phyloP scores from a whole-genome alignment of 30 jellyfish, hydroid and myxozoan species.

The Aurelia sp. region DNA sequence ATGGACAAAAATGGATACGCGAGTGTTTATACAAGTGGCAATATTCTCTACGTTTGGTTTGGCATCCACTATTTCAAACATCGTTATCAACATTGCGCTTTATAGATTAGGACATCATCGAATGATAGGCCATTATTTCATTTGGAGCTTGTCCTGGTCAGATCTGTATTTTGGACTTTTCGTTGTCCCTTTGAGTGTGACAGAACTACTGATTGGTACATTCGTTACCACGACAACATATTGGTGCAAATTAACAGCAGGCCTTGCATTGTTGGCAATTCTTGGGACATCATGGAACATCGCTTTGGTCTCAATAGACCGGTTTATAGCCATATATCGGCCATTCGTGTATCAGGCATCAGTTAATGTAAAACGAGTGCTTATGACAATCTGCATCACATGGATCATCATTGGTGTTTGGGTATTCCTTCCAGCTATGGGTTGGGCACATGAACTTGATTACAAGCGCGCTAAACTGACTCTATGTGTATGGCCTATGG shows the following conservation, averaged over 20 bases:
- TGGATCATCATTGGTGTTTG: not conserved
- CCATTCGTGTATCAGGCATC: not conserved
- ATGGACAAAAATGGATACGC: not conserved
- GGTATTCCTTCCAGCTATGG: slow-evolving; percentile 12
- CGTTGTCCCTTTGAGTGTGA: not conserved
- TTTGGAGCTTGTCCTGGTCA: not conserved
- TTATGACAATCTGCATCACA: not conserved
- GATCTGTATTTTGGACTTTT: not conserved
- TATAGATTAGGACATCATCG: not conserved
- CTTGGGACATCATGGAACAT: slow-evolving; percentile 12
- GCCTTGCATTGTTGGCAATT: slow-evolving; percentile 5
- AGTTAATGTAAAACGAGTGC: not conserved
- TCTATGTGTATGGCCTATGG: slow-evolving; percentile 1
- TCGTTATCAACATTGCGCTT: not conserved
- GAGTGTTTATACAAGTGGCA: not conserved
- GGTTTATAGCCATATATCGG: not conserved
- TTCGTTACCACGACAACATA: not conserved
- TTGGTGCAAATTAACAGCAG: slow-evolving; percentile 17
- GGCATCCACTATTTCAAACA: not conserved
- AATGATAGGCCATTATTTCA: slow-evolving; percentile 2
- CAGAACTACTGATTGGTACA: not conserved
- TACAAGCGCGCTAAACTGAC: not conserved
- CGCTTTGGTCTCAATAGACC: slow-evolving; percentile 1
- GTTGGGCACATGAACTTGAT: slow-evolving; percentile 1
- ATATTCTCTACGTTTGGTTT: slow-evolving; percentile 1